Evolutionary conservation across 2,888 invertebrate species (phyloP).

Genomic region (Erebia palarica): DNA sequence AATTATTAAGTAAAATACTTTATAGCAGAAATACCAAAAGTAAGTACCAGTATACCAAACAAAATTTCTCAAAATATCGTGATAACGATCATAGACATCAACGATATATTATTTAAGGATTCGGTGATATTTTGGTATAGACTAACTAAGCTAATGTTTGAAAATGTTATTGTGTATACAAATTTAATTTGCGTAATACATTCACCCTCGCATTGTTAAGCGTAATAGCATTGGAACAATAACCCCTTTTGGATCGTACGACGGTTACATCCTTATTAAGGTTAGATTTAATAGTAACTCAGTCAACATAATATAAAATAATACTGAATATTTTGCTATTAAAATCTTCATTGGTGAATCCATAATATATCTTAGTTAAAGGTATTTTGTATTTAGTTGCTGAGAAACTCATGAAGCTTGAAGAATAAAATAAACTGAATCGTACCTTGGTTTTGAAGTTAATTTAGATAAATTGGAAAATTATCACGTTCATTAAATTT

Average conservation of each 20-base stretch:
- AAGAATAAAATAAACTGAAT: too few relatives aligned
- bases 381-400: too few relatives aligned
- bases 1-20: too few relatives aligned
- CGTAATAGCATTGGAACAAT: constrained; percentile 31
- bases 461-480: too few relatives aligned
- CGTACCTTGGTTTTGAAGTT: too few relatives aligned
- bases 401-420: too few relatives aligned
- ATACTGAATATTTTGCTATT: background rate
- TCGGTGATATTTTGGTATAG: background rate
- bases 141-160: background rate
- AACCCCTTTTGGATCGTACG: constrained; percentile 4
- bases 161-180: constrained; percentile 11
- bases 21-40: too few relatives aligned
- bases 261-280: background rate
- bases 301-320: background rate
- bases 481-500: too few relatives aligned
- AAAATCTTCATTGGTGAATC: background rate
- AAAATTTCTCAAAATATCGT: too few relatives aligned
- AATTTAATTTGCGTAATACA: constrained; percentile 26
- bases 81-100: background rate
- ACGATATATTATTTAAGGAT: background rate
- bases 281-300: background rate
- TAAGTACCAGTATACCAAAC: too few relatives aligned
- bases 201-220: constrained; percentile 21
- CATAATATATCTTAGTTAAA: too few relatives aligned